phyloP scores from a whole-genome alignment of 2,888 invertebrate genomes.

The Diplolepis rosae region DNA sequence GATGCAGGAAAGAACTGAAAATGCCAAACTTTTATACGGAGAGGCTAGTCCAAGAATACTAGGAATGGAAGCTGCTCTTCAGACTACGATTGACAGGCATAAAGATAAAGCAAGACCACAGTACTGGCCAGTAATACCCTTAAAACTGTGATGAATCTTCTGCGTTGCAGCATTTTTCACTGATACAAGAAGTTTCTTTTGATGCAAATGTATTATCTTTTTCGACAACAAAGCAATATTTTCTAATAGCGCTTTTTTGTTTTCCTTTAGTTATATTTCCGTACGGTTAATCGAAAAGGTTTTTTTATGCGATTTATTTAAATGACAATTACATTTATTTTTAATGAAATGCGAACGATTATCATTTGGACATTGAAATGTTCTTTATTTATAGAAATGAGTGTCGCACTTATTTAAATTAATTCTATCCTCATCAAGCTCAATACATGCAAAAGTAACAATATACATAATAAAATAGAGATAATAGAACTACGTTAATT shows the following conservation, averaged over 20 bases:
- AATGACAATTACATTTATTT: too few relatives aligned
- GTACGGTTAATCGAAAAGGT: too few relatives aligned
- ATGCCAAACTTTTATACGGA: conserved; percentile 79
- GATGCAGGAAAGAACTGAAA: conserved; percentile 68
- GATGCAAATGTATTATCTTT: not conserved
- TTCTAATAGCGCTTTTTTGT: not conserved
- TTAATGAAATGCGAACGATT: too few relatives aligned
- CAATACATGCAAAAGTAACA: too few relatives aligned
- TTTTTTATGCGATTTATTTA: too few relatives aligned
- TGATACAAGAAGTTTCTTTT: not conserved
- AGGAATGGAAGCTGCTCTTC: conserved; percentile 83
- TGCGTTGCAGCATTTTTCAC: too few relatives aligned
- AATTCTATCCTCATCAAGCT: too few relatives aligned
- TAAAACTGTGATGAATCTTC: conserved; percentile 69
- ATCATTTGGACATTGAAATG: too few relatives aligned
- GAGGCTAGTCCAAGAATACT: conserved; percentile 79
- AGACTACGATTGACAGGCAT: conserved; percentile 79
- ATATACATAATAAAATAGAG: too few relatives aligned
- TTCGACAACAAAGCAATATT: not conserved
- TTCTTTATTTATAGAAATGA: too few relatives aligned
- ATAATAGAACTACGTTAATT: too few relatives aligned
- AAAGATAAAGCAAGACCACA: conserved; percentile 78
- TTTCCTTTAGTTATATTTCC: not conserved
- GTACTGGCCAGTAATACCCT: conserved; percentile 84
- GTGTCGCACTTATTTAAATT: too few relatives aligned